These are phyloP conservation scores for Cephus runcator DNA, from an alignment of 2,888 invertebrate genomes.

Conservation along the genomic window DNA sequence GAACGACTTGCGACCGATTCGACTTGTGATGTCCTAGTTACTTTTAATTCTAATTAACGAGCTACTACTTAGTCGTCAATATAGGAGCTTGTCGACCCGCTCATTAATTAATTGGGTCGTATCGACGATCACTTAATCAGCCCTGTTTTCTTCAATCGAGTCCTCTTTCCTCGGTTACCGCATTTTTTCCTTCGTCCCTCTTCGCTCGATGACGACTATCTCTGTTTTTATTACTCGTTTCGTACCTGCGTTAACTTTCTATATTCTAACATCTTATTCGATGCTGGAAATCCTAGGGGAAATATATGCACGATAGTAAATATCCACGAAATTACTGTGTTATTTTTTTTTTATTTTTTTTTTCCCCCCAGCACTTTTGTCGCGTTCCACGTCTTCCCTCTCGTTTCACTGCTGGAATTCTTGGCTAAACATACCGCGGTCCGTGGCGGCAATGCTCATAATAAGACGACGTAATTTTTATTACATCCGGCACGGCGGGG, in stretches of 20 bases:
- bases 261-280: neutral
- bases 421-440: neutral
- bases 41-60: neutral
- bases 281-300: neutral
- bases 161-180: conserved; percentile 5
- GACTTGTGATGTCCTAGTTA: neutral
- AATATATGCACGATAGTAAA: neutral
- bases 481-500: conserved; percentile 1
- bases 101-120: neutral
- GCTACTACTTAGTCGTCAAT: neutral
- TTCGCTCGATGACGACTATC: neutral
- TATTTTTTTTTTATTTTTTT: neutral
- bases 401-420: neutral
- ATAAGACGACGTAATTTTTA: conserved; percentile 1
- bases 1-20: neutral
- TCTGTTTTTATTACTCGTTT: neutral
- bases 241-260: neutral
- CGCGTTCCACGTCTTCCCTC: neutral
- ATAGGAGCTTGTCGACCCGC: neutral
- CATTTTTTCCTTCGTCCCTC: neutral
- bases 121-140: neutral
- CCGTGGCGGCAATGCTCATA: neutral
- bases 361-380: neutral
- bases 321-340: neutral
- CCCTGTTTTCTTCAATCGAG: conserved; percentile 5